A percentile compares a stretch with the other conserved stretches of the same genome.
Conservation (phyloP, 2,113 vertebrate species). For the Tenrec ecaudatus region DNA sequence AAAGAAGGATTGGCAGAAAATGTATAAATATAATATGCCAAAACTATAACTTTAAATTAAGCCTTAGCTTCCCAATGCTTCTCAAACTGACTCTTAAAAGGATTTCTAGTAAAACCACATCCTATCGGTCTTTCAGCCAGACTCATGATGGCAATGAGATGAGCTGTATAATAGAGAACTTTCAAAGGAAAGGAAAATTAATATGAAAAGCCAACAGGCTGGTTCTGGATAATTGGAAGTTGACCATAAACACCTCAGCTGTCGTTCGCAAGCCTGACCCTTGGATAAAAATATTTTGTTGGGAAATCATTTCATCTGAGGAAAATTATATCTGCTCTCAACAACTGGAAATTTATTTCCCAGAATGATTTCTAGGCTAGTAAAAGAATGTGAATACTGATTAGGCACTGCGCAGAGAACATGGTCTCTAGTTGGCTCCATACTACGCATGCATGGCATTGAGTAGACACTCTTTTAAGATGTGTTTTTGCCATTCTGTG, state of each 20-base stretch:
- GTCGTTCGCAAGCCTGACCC: background rate
- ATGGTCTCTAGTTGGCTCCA: background rate
- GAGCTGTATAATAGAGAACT: conserved; percentile 12
- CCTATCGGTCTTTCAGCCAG: conserved; percentile 6
- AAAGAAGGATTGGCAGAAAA: conserved; percentile 68
- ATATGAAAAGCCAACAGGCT: background rate
- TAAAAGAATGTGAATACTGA: conserved; percentile 65
- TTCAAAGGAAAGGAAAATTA: conserved; percentile 29
- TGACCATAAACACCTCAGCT: conserved; percentile 48
- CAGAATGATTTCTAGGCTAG: conserved; percentile 61
- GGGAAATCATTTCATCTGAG: conserved; percentile 57
- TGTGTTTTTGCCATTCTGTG: background rate
- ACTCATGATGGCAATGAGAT: background rate
- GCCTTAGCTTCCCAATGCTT: conserved; percentile 37
- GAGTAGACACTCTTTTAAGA: background rate
- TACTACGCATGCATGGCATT: background rate
- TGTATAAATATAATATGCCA: conserved; percentile 45
- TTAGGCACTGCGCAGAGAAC: conserved; percentile 2
- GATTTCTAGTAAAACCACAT: conserved; percentile 69
- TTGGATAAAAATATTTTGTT: conserved; percentile 56
- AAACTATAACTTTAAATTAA: conserved; percentile 63
- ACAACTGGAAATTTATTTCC: conserved; percentile 53
- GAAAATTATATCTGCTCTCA: conserved; percentile 67
- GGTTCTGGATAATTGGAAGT: conserved; percentile 16
- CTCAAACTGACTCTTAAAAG: conserved; percentile 66